Evolutionary conservation across 2,797 vertebrate genomes (phyloP).

Genomic region (Eulemur coronatus): DNA sequence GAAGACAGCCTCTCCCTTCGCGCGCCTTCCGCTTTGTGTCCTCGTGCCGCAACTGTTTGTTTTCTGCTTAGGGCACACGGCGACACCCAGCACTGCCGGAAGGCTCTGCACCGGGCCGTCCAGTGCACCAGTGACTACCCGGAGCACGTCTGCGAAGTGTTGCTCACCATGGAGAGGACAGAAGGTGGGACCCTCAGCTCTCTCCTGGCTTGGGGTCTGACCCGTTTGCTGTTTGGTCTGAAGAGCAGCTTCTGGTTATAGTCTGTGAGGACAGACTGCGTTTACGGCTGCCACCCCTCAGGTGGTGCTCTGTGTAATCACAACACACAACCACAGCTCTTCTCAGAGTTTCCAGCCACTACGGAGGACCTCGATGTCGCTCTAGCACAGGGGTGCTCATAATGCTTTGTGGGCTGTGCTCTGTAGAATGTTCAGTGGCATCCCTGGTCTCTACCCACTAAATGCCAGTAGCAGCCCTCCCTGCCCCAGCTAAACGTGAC

Average conservation of each 20-base stretch:
- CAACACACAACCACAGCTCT: too few species aligned
- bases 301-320: background rate
- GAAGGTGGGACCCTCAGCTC: constrained; percentile 88
- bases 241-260: background rate
- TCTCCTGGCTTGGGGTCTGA: background rate
- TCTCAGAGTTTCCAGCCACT: background rate
- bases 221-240: too few species aligned
- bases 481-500: background rate
- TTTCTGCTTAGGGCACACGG: constrained; percentile 90
- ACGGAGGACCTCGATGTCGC: background rate
- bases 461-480: background rate
- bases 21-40: background rate
- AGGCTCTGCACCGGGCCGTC: constrained; percentile 95
- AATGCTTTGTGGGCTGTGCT: too few species aligned
- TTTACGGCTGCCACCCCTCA: rapidly evolving
- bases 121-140: constrained; percentile 98
- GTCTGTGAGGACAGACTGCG: background rate
- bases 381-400: background rate
- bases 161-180: constrained; percentile 95
- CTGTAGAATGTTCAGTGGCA: too few species aligned
- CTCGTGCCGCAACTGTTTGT: background rate
- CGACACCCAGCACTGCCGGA: constrained; percentile 93
- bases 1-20: background rate
- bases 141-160: constrained; percentile 96
- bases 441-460: background rate